Conservation (phyloP, 35 echinoderm and acorn worm species). For the Anneissia japonica region DNA sequence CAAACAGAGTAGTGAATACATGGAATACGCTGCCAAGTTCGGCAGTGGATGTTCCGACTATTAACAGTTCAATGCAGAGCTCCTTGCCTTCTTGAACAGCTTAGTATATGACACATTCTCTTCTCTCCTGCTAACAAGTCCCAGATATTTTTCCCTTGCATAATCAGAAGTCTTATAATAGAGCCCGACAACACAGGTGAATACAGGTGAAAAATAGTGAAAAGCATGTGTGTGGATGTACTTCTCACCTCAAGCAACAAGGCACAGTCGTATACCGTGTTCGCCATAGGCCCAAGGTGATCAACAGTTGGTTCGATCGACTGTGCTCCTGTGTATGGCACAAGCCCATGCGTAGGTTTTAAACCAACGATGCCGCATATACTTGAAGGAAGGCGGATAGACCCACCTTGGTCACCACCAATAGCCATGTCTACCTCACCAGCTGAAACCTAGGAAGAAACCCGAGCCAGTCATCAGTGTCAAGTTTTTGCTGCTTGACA, state of each 20-base stretch:
- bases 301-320: slow-evolving; percentile 32
- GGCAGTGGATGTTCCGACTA: too few relatives aligned
- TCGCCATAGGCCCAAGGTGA: slow-evolving; percentile 51
- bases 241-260: slow-evolving; percentile 43
- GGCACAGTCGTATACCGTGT: slow-evolving; percentile 42
- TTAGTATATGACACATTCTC: too few relatives aligned
- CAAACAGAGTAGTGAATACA: too few relatives aligned
- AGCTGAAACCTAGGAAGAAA: slow-evolving; percentile 5
- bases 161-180: too few relatives aligned
- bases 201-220: background rate
- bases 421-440: slow-evolving; percentile 56
- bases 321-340: slow-evolving; percentile 53
- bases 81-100: too few relatives aligned
- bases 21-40: too few relatives aligned
- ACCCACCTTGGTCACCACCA: slow-evolving; percentile 62
- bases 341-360: slow-evolving; percentile 58
- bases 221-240: background rate
- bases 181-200: background rate
- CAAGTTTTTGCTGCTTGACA: too few relatives aligned
- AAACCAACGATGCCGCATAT: slow-evolving; percentile 57
- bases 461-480: too few relatives aligned
- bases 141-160: slow-evolving; percentile 26
- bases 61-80: too few relatives aligned
- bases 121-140: slow-evolving; percentile 10
- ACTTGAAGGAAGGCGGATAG: slow-evolving; percentile 35